phyloP scores from a whole-genome alignment of 2,797 vertebrate genomes.

The Lagodon rhomboides region DNA sequence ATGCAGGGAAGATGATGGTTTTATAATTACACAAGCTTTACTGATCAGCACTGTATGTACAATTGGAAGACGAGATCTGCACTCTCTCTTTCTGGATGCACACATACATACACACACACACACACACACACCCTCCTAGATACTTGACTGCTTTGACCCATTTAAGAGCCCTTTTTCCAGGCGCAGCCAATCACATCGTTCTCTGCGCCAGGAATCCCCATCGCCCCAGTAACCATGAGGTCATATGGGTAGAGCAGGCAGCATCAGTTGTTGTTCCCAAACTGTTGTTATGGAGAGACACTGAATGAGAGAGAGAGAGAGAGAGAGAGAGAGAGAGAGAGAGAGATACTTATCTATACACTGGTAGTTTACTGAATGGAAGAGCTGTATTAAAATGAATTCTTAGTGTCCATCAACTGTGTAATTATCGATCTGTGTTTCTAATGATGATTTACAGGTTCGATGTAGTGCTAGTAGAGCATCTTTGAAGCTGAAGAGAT shows the following conservation, averaged over 20 bases:
- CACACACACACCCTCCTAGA: conserved; percentile 67
- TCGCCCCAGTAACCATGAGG: conserved; percentile 83
- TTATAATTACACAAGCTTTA: conserved; percentile 47
- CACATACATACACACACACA: conserved; percentile 44
- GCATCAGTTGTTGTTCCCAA: conserved; percentile 72
- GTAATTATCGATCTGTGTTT: neutral
- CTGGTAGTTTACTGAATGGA: conserved; percentile 18
- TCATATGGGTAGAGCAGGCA: conserved; percentile 74
- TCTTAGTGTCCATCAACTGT: conserved; percentile 8
- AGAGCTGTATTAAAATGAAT: neutral
- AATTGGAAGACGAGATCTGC: conserved; percentile 37
- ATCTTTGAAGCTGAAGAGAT: conserved; percentile 1
- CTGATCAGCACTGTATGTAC: conserved; percentile 41
- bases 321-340: conserved; percentile 4
- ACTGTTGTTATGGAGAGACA: conserved; percentile 70
- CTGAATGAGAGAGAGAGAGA: conserved; percentile 23
- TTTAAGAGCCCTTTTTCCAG: conserved; percentile 80
- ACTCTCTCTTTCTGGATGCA: conserved; percentile 42
- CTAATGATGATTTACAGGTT: neutral
- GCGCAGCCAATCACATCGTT: conserved; percentile 73
- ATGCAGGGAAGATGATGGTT: conserved; percentile 35
- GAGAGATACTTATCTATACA: conserved; percentile 1
- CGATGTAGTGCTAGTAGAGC: neutral
- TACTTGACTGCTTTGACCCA: conserved; percentile 85
- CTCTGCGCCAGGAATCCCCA: conserved; percentile 80